Percentiles rank a stretch among this genome's conserved stretches.
Evolutionary conservation across 2,888 invertebrate species (phyloP).

Genomic region (Ormyrus pomaceus): DNA sequence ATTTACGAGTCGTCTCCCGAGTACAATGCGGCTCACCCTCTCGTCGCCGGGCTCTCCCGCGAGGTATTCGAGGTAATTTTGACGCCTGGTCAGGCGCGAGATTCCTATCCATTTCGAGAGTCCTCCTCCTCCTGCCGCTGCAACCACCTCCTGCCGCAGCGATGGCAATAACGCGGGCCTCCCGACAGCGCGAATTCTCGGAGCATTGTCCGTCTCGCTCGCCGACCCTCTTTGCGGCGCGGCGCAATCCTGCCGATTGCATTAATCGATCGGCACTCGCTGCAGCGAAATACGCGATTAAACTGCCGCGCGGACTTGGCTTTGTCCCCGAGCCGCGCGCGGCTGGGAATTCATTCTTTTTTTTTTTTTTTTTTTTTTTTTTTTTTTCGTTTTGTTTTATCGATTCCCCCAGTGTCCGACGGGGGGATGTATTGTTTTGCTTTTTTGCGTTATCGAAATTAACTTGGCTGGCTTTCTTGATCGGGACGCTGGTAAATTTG

Average conservation of each 20-base stretch:
- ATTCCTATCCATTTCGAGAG: conserved; percentile 58
- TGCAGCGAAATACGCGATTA: conserved; percentile 12
- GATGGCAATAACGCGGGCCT: too few species aligned
- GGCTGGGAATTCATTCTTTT: background rate
- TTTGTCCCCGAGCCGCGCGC: too few species aligned
- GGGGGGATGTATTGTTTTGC: too few species aligned
- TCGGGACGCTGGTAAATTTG: too few species aligned
- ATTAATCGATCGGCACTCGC: conserved; percentile 28
- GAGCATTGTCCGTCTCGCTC: too few species aligned
- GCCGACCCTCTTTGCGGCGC: background rate
- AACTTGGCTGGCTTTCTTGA: too few species aligned
- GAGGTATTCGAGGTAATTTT: conserved; percentile 58
- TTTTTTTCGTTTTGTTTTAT: background rate
- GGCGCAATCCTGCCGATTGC: conserved; percentile 13
- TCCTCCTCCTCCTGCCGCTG: background rate
- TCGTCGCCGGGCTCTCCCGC: background rate
- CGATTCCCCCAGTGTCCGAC: background rate
- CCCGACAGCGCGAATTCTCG: too few species aligned
- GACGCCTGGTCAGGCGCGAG: conserved; percentile 60
- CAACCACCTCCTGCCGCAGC: too few species aligned
- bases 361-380: background rate
- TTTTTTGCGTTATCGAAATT: too few species aligned
- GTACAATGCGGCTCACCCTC: conserved; percentile 35
- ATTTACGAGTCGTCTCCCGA: conserved; percentile 39
- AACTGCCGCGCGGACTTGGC: background rate